Base-by-base conservation (phyloP, 2,113 vertebrate species). In the Actinemys pallida region DNA sequence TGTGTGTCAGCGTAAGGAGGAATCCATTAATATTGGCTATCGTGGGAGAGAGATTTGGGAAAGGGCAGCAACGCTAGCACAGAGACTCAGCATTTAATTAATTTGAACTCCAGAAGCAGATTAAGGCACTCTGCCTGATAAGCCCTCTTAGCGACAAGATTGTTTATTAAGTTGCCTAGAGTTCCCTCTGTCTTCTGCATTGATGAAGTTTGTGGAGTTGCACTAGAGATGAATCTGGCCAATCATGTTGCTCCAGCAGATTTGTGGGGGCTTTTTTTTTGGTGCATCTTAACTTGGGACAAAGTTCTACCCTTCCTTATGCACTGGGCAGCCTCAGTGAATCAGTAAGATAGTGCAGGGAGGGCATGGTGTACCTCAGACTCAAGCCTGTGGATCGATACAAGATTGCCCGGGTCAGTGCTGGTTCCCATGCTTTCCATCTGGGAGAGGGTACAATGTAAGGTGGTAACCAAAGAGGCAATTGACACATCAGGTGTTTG, bases 1-100 rank as follows among this genome's bases (percentile, higher is more conserved):
- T 90, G 90, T 79, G 29, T 85, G 31, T 84, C 76, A 89, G 90
- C 57, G 47, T 65, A 91, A 86, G 90, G 53, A 69, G 90, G 75
- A 19, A 35, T 16, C 50, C 47, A 57, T 45, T 83, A 85, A 35
- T 91, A 39, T 24, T 57, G 54, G 53, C n/a, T 87, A 56, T 16
- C 39, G 88, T 2, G 3, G 65, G 76, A 39, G 31, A 89, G 85
- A 1, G 8, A 53, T 52, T 27, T 35, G 2, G 27, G 76, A 81
- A 93, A 62, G 75, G 78, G 52, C 92, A 89, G 65, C 75, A 52
- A 62, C 1, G 8, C n/a, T 13, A 5, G 25, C 24, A 7, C 56
- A 62, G 83, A 29, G 10, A 47, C 16, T 22, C n/a, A 3, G 25
- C 5, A 81, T 78, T 79, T 81, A 84, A n/a, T 79, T 90, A 59